These are phyloP conservation scores for Orgyia antiqua DNA, from an alignment of 2,888 invertebrate species.

Conservation along the genomic window DNA sequence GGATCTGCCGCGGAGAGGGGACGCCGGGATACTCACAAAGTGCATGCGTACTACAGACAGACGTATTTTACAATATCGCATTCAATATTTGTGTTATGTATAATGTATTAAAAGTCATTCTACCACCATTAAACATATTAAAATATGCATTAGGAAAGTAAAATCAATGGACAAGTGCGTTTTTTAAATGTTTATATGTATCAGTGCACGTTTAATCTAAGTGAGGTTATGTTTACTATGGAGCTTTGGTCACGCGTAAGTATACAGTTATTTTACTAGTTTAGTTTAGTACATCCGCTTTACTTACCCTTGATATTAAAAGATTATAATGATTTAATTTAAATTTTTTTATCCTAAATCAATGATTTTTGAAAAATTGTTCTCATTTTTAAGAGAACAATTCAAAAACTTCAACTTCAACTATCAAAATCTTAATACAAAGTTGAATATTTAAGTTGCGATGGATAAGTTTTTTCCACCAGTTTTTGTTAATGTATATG, in stretches of 20 bases:
- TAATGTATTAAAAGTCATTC: background rate
- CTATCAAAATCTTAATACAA: no score
- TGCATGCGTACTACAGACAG: constrained; percentile 23
- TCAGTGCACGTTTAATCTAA: constrained; percentile 14
- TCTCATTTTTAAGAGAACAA: no score
- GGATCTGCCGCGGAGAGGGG: constrained; percentile 6
- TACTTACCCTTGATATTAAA: no score
- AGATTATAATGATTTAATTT: no score
- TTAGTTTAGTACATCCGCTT: no score
- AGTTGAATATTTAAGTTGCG: no score
- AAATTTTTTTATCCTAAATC: no score
- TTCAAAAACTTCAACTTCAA: no score
- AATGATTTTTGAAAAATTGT: no score
- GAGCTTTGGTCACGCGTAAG: constrained; percentile 48
- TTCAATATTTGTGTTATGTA: background rate
- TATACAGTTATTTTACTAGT: constrained; percentile 17
- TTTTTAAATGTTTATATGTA: constrained; percentile 7
- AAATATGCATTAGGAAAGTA: constrained; percentile 20
- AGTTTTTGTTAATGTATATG: no score
- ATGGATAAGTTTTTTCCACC: no score
- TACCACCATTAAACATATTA: constrained; percentile 12
- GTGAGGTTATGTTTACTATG: constrained; percentile 68
- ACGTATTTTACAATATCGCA: constrained; percentile 6
- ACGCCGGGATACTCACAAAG: constrained; percentile 9
- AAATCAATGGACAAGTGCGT: constrained; percentile 11